These are phyloP conservation scores for Montipora capitata DNA, from an alignment of 92 coral and sea anemone species.

Conservation along the genomic window DNA sequence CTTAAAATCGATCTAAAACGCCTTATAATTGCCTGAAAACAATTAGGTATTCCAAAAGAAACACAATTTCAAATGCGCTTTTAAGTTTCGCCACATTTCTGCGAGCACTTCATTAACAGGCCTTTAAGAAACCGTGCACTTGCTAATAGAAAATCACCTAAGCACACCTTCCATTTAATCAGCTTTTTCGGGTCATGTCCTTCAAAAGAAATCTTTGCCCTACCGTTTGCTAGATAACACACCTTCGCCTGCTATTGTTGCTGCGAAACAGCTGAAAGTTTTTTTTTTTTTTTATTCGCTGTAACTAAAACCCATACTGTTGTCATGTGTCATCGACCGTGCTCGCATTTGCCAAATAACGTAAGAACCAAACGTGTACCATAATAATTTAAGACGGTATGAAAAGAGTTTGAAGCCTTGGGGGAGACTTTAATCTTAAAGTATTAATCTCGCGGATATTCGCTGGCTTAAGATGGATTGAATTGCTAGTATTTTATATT, in stretches of 20 bases:
- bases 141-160: slow-evolving; percentile 5
- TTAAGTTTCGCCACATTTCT: not conserved
- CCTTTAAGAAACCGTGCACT: slow-evolving; percentile 2
- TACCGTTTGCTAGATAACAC: not conserved
- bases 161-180: not conserved
- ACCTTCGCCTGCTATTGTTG: not conserved
- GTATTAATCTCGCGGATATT: slow-evolving; percentile 7
- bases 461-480: slow-evolving; percentile 6
- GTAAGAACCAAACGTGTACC: not conserved
- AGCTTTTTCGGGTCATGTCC: not conserved
- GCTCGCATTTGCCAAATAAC: not conserved
- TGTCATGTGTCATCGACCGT: not conserved
- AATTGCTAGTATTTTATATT: not conserved
- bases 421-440: slow-evolving; percentile 8
- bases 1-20: slow-evolving; percentile 31
- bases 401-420: not conserved
- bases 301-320: not conserved
- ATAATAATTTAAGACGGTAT: not conserved
- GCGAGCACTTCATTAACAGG: slow-evolving; percentile 27
- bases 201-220: not conserved
- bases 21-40: slow-evolving; percentile 28
- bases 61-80: slow-evolving; percentile 16
- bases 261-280: not conserved
- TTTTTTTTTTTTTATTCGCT: not conserved
- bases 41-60: slow-evolving; percentile 19